Conservation (phyloP, 1,140 invertebrate species). For the Magallana angulata region DNA sequence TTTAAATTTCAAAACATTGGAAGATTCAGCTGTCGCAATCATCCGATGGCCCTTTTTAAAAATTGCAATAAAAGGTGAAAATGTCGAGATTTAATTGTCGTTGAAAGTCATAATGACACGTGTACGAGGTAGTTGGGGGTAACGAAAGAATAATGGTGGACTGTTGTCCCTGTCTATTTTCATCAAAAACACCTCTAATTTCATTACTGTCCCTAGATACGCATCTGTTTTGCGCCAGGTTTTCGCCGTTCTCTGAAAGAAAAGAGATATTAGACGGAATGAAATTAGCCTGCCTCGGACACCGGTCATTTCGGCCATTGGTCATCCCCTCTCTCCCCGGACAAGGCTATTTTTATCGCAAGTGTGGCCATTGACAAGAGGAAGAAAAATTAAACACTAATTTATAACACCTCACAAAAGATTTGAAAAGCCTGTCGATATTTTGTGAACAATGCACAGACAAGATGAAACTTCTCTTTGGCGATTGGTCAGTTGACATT, state of each 20-base stretch:
- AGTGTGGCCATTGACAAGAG: conserved; percentile 43
- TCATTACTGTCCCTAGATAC: background rate
- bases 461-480: conserved; percentile 39
- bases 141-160: background rate
- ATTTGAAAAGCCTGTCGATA: conserved; percentile 31
- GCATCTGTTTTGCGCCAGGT: conserved; percentile 7
- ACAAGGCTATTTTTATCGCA: conserved; percentile 39
- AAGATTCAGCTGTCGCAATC: conserved; percentile 11
- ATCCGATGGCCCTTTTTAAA: background rate
- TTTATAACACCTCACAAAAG: conserved; percentile 43
- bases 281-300: conserved; percentile 29
- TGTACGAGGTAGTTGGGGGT: background rate
- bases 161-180: conserved; percentile 14
- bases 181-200: conserved; percentile 42
- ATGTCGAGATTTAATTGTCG: conserved; percentile 5
- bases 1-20: background rate
- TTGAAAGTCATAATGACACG: conserved; percentile 25
- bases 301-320: conserved; percentile 33
- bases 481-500: conserved; percentile 31
- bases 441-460: conserved; percentile 32
- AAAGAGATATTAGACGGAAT: conserved; percentile 34
- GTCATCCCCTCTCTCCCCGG: conserved; percentile 35
- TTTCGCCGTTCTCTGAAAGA: conserved; percentile 13
- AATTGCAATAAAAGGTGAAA: conserved; percentile 28
- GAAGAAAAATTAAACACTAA: conserved; percentile 49